Conservation (phyloP, 2,797 vertebrate species). For the Hozukius guyotensis region DNA sequence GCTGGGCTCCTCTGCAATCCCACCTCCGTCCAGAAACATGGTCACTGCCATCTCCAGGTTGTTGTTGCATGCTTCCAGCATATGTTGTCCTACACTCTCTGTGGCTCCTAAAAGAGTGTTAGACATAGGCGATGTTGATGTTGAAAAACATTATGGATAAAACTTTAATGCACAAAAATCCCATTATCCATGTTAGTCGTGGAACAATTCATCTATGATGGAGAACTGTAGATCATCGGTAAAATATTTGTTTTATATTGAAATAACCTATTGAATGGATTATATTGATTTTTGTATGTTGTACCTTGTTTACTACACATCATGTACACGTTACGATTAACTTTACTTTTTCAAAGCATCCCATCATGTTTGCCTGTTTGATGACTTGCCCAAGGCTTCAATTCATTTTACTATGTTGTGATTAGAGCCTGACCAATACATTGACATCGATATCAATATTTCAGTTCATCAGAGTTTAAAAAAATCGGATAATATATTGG, state of each 20-base stretch:
- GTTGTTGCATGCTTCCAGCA: conserved; percentile 98
- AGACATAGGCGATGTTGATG: background rate
- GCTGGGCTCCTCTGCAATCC: conserved; percentile 95
- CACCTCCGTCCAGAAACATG: conserved; percentile 98
- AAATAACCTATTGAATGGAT: background rate
- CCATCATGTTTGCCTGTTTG: background rate
- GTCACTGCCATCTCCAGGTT: conserved; percentile 99
- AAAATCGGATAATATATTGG: background rate
- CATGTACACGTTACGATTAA: background rate
- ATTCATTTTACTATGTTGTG: background rate
- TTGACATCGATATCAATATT: background rate
- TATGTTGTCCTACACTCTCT: conserved; percentile 96
- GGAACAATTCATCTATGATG: background rate
- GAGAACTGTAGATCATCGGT: background rate
- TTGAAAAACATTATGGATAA: background rate
- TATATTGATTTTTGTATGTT: background rate
- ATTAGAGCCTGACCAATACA: background rate
- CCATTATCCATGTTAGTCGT: background rate
- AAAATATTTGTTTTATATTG: background rate
- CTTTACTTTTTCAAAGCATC: background rate
- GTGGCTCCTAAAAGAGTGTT: conserved; percentile 88
- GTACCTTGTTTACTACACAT: background rate
- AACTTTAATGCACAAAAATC: background rate
- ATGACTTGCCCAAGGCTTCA: background rate
- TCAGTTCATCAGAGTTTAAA: background rate